Evolutionary conservation across 2,797 vertebrate genomes (phyloP), one percentile per base, ranked within the genome.

Genomic region (Graptemys geographica): DNA sequence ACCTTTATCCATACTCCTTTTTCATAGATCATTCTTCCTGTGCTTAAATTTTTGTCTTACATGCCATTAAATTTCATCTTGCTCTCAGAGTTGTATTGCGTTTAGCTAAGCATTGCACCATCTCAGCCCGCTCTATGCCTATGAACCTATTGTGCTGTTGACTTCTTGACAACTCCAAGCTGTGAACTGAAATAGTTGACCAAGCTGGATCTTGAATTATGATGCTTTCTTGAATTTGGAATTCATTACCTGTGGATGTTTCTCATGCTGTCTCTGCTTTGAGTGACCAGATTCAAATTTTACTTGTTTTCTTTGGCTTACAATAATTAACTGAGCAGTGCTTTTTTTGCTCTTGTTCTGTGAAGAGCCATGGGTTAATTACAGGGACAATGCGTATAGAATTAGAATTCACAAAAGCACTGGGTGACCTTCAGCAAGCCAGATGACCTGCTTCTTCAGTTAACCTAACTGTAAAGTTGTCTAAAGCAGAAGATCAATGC

Each of bases 261-360:
- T 90, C 83, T 96, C 84, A 9, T 94, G 81, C 89, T 89, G 79
- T 88, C 85, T 87, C 62, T 84, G 44, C 72, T 83, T 0, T 1
- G 81, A 74, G 18, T 92, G 91, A 93, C 52, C 88, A 89, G 62
- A 90, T 92, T 94, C 57, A 88, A 72, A 55, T 93, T 95, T 90
- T 94, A 53, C 80, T 90, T 94, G 15, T 90, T 95, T 96, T 94
- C 84, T 53, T 85, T 96, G 92, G 57, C 57, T 96, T 94, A 82
- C 62, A 79, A n/a, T 55, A 56, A 47, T 53, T 62, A 80, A 92
- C 69, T 90, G 90, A 91, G 53, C 25, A 59, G n/a, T 57, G 52
- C 8, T 28, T n/a, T 1, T 8, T 72, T 69, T 41, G 13, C 92
- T 91, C 72, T 76, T 28, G 18, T 76, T 94, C 89, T 72, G 12